Evolutionary conservation across 2,113 vertebrate genomes (phyloP).

Genomic region (Gallinago undulata): DNA sequence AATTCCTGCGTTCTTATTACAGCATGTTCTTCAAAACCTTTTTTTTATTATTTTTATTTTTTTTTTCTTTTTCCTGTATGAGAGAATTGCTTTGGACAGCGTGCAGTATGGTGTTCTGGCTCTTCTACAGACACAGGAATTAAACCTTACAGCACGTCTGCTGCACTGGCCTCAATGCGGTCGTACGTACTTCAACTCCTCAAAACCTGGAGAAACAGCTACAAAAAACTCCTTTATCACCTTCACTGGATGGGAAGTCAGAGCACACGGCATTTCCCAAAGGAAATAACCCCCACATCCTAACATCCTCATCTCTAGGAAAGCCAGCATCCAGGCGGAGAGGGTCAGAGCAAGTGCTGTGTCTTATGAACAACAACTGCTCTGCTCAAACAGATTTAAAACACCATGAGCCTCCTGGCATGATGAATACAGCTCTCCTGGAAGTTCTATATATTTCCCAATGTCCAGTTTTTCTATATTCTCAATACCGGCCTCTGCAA

Average conservation of each 20-base stretch:
- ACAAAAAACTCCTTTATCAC: background rate
- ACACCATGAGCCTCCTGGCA: background rate
- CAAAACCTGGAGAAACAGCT: background rate
- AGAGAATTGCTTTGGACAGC: background rate
- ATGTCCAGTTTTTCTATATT: background rate
- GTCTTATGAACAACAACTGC: background rate
- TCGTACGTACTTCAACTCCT: background rate
- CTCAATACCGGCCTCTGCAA: background rate
- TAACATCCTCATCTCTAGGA: background rate
- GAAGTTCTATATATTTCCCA: background rate
- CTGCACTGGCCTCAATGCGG: background rate
- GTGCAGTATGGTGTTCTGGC: background rate
- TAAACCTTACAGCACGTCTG: background rate
- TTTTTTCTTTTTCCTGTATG: fast-evolving
- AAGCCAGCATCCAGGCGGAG: background rate
- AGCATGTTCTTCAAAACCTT: background rate
- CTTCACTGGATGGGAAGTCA: fast-evolving
- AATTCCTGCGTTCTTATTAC: background rate
- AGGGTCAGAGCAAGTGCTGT: background rate
- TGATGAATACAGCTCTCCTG: background rate
- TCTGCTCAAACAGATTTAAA: background rate
- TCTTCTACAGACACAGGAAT: background rate
- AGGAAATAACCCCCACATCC: background rate
- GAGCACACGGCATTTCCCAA: background rate
- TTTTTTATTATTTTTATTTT: background rate